A percentile compares a stretch with the other conserved stretches of the same genome.
phyloP scores from a whole-genome alignment of 2,888 invertebrate genomes.

The Drosophila colorata region DNA sequence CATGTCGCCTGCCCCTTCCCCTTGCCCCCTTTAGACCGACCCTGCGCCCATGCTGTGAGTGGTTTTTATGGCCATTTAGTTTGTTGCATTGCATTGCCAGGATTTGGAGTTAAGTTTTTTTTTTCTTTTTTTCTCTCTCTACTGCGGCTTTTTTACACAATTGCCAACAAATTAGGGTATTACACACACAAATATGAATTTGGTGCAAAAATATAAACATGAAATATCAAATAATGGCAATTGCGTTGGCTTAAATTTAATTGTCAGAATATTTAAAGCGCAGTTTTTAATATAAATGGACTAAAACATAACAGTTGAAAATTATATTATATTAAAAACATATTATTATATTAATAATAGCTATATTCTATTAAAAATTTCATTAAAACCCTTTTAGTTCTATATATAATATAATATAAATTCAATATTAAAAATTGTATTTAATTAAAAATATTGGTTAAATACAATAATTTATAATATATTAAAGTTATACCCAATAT shows the following conservation, averaged over 20 bases:
- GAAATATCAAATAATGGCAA: not conserved
- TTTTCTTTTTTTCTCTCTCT: not conserved
- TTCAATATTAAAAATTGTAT: too few relatives aligned
- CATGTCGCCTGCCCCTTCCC: constrained; percentile 34
- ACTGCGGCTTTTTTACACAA: constrained; percentile 41
- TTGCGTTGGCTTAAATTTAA: not conserved
- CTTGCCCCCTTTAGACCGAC: not conserved
- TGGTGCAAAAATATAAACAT: not conserved
- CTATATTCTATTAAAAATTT: too few relatives aligned
- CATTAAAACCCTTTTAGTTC: too few relatives aligned
- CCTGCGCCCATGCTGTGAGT: constrained; percentile 15
- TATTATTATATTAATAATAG: too few relatives aligned
- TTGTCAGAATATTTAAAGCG: constrained; percentile 2
- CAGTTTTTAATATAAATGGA: not conserved
- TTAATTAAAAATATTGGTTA: too few relatives aligned
- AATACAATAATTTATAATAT: too few relatives aligned
- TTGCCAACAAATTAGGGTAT: constrained; percentile 56
- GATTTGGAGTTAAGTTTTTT: constrained; percentile 45
- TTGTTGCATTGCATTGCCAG: constrained; percentile 51
- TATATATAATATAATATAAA: too few relatives aligned
- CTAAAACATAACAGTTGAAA: not conserved
- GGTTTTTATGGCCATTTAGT: constrained; percentile 74
- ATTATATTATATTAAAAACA: too few relatives aligned
- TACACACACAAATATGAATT: constrained; percentile 20
- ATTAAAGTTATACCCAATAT: too few relatives aligned